Percentiles rank a stretch among this genome's conserved stretches.
These are phyloP conservation scores for Dromaius novaehollandiae DNA, from an alignment of 2,113 vertebrate genomes.

Conservation along the genomic window DNA sequence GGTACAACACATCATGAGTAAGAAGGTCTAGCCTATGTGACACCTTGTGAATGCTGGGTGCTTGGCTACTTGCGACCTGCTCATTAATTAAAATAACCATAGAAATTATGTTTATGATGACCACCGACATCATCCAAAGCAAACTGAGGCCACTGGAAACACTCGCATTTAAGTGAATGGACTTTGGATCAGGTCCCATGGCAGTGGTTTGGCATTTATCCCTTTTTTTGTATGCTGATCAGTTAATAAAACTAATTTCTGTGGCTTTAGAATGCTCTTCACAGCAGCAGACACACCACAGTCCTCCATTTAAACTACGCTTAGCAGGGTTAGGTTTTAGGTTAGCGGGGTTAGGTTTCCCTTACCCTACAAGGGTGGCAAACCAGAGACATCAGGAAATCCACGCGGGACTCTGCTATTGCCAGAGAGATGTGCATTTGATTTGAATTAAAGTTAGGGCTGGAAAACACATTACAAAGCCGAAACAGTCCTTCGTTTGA, in stretches of 20 bases:
- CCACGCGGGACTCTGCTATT: rapidly evolving
- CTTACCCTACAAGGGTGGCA: not conserved
- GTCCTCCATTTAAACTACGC: not conserved
- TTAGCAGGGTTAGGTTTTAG: not conserved
- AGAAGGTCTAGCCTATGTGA: not conserved
- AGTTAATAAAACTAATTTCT: not conserved
- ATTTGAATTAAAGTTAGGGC: conserved; percentile 58
- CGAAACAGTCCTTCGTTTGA: conserved; percentile 40
- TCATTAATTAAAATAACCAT: not conserved
- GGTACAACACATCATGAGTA: not conserved
- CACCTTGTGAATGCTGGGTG: not conserved
- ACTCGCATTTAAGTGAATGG: not conserved
- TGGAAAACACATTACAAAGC: conserved; percentile 55
- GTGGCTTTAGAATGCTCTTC: not conserved
- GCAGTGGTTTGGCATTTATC: not conserved
- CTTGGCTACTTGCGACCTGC: not conserved
- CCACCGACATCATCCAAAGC: not conserved
- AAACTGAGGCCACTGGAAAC: not conserved
- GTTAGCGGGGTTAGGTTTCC: not conserved
- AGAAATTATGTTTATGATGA: not conserved
- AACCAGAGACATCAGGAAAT: not conserved
- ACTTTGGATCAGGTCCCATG: not conserved
- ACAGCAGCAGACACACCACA: not conserved
- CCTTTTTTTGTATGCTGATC: rapidly evolving
- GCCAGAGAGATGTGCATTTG: conserved; percentile 42